Percentiles rank a stretch among this genome's conserved stretches.
Evolutionary conservation across 1,140 invertebrate species (phyloP).

Genomic region (Psix sp.): DNA sequence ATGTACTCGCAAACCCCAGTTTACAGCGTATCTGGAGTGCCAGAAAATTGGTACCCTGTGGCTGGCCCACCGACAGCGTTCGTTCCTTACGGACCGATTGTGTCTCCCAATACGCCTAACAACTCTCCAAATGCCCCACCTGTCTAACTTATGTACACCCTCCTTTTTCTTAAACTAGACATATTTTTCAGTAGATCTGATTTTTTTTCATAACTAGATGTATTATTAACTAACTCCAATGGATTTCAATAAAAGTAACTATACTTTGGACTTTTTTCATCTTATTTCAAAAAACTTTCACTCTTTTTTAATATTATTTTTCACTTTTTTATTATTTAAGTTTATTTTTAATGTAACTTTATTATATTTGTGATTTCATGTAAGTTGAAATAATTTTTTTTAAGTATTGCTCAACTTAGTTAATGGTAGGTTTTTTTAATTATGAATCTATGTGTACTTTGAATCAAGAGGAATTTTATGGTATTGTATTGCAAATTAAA

Average conservation of each 20-base stretch:
- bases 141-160: slow-evolving; percentile 2
- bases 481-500: too few relatives aligned
- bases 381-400: too few relatives aligned
- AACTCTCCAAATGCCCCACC: slow-evolving; percentile 14
- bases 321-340: background rate
- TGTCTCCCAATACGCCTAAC: slow-evolving; percentile 1
- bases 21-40: slow-evolving; percentile 1
- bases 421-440: too few relatives aligned
- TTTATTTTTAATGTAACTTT: too few relatives aligned
- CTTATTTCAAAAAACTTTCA: background rate
- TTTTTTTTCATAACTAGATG: slow-evolving; percentile 16
- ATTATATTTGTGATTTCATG: too few relatives aligned
- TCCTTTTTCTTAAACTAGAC: background rate
- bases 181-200: slow-evolving; percentile 1
- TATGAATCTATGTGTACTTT: too few relatives aligned
- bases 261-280: slow-evolving; percentile 12
- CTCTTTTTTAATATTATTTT: background rate
- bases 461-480: too few relatives aligned
- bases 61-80: slow-evolving; percentile 12
- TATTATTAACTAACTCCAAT: slow-evolving; percentile 10
- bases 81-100: slow-evolving; percentile 13
- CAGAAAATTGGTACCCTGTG: slow-evolving; percentile 33
- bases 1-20: slow-evolving; percentile 12
- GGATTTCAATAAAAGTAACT: slow-evolving; percentile 35
- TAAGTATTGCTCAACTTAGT: too few relatives aligned